Evolutionary conservation across 2,888 invertebrate genomes (phyloP).

Genomic region (Zygothrica quintamaculata): DNA sequence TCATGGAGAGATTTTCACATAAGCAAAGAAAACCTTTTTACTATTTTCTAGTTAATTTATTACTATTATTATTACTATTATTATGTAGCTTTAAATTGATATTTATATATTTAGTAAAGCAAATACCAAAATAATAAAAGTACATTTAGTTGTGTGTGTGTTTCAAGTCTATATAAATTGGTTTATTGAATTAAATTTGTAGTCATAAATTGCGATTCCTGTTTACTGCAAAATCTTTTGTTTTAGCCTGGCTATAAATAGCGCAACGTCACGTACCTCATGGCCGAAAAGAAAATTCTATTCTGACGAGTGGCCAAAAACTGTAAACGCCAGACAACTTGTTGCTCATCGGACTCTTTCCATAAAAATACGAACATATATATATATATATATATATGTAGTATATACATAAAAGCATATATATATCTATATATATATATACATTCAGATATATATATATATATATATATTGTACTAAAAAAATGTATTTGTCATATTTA

Average conservation of each 20-base stretch:
- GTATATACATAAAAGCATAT: background rate
- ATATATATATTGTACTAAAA: too few relatives aligned
- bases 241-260: constrained; percentile 28
- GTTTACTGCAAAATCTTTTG: background rate
- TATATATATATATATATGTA: constrained; percentile 3
- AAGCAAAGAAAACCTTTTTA: constrained; percentile 24
- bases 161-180: background rate
- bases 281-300: constrained; percentile 27
- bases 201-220: constrained; percentile 1
- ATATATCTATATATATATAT: constrained; percentile 4
- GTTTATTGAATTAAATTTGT: background rate
- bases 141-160: constrained; percentile 30
- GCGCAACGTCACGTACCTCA: constrained; percentile 36
- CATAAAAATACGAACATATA: too few relatives aligned
- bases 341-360: constrained; percentile 43
- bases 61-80: too few relatives aligned
- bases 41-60: constrained; percentile 52
- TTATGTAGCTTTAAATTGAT: constrained; percentile 36
- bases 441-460: constrained; percentile 1
- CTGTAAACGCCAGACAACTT: constrained; percentile 45
- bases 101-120: constrained; percentile 31
- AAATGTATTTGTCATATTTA: constrained; percentile 49
- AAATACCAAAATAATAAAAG: constrained; percentile 43
- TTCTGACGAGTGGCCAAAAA: constrained; percentile 6
- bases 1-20: constrained; percentile 8